A percentile compares a stretch with the other conserved stretches of the same genome.
These are phyloP conservation scores for Epinephelus fuscoguttatus DNA, from an alignment of 2,113 vertebrate genomes.

Conservation along the genomic window DNA sequence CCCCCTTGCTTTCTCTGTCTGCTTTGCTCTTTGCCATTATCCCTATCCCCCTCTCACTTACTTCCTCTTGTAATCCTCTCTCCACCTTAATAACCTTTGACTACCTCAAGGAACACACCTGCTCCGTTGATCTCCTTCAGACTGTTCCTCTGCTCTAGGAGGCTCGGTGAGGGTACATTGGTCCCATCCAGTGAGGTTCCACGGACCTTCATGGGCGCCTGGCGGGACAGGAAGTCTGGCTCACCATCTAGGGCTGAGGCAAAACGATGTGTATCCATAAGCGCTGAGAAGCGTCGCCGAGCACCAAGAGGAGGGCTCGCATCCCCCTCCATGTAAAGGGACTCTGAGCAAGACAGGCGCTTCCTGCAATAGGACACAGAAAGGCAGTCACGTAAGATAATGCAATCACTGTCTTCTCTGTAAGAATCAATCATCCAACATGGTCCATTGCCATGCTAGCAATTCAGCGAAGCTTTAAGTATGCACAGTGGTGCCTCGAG, in stretches of 20 bases:
- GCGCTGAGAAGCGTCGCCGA: conserved; percentile 90
- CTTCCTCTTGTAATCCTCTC: background rate
- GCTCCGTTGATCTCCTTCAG: conserved; percentile 78
- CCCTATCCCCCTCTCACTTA: background rate
- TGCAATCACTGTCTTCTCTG: background rate
- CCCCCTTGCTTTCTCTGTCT: conserved; percentile 1
- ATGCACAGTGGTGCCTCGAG: background rate
- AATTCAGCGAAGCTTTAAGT: background rate
- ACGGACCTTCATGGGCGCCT: conserved; percentile 74
- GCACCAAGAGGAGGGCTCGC: conserved; percentile 91
- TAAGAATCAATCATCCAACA: background rate
- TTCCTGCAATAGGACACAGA: conserved; percentile 84
- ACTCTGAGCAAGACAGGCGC: conserved; percentile 91
- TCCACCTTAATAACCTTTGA: background rate
- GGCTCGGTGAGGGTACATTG: conserved; percentile 74
- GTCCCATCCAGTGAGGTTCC: conserved; percentile 84
- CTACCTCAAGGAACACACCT: conserved; percentile 70
- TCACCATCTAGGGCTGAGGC: conserved; percentile 88
- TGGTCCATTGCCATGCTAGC: background rate
- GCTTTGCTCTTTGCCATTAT: conserved; percentile 6
- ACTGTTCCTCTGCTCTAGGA: conserved; percentile 77
- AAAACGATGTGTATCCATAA: conserved; percentile 94
- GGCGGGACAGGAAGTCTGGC: conserved; percentile 80
- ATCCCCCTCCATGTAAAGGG: conserved; percentile 89
- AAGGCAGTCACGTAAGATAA: background rate